phyloP scores from a whole-genome alignment of 2,113 vertebrate species.

The Oceanodroma tethys region DNA sequence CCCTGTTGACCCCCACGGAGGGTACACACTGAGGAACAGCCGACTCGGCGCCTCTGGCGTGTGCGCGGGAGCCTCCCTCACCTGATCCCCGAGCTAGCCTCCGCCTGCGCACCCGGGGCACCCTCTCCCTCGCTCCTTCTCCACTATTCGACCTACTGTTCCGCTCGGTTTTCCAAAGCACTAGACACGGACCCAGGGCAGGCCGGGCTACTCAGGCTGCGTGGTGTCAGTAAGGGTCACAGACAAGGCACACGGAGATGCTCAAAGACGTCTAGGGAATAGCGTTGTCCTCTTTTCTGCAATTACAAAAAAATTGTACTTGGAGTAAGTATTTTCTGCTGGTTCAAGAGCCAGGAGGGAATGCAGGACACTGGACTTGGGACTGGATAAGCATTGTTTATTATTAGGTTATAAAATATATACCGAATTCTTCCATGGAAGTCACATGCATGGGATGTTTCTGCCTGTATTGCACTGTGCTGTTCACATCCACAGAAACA shows the following conservation, averaged over 20 bases:
- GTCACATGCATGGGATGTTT: background rate
- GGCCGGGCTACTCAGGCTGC: too few relatives aligned
- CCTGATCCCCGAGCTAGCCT: rapidly evolving
- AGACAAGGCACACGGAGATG: background rate
- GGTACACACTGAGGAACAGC: rapidly evolving
- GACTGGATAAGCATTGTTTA: background rate
- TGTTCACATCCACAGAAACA: background rate
- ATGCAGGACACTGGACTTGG: background rate
- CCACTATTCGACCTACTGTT: background rate
- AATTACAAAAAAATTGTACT: too few relatives aligned
- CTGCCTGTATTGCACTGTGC: background rate
- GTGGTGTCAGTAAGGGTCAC: background rate
- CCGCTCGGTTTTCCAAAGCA: too few relatives aligned
- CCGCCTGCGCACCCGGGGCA: too few relatives aligned
- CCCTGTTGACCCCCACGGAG: rapidly evolving
- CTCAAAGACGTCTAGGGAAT: background rate
- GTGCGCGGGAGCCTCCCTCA: background rate
- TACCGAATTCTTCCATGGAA: too few relatives aligned
- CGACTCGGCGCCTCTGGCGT: rapidly evolving
- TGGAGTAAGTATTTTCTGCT: background rate
- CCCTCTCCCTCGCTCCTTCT: too few relatives aligned
- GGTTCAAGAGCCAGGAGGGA: background rate
- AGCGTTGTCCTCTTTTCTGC: too few relatives aligned
- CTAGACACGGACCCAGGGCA: background rate
- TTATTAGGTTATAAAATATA: background rate